Percentiles rank a stretch among this genome's conserved stretches.
Evolutionary conservation across 1,140 invertebrate genomes (phyloP).

Genomic region (Caerostris darwini): DNA sequence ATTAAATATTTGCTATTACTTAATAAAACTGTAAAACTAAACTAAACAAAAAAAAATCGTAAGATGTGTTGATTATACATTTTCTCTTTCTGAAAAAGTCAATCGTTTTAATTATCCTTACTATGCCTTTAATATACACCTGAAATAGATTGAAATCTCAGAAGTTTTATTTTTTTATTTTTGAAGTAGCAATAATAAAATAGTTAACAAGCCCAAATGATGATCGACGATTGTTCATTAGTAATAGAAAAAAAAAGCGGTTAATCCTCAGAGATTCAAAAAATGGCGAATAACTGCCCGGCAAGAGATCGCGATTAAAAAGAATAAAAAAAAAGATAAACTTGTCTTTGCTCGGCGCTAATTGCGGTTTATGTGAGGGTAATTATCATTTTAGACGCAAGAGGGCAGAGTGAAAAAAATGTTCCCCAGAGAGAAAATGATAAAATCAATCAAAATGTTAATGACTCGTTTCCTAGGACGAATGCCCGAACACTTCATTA

Average conservation of each 20-base stretch:
- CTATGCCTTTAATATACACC: too few relatives aligned
- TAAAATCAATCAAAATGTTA: constrained; percentile 43
- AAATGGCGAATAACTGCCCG: neutral
- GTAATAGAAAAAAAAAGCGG: neutral
- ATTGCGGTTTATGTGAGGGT: constrained; percentile 11
- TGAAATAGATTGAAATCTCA: too few relatives aligned
- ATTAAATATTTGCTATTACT: too few relatives aligned
- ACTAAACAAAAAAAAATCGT: too few relatives aligned
- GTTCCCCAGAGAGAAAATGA: neutral
- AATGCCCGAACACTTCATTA: neutral
- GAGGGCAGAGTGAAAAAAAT: neutral
- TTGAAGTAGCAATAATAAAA: too few relatives aligned
- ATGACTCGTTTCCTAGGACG: neutral
- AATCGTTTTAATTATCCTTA: too few relatives aligned
- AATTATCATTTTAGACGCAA: constrained; percentile 3
- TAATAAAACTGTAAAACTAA: too few relatives aligned
- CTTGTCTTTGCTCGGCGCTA: neutral
- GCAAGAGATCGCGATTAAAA: neutral
- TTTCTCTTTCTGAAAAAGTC: too few relatives aligned
- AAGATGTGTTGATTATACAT: too few relatives aligned
- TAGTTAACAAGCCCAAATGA: neutral
- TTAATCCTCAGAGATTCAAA: neutral
- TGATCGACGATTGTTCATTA: neutral
- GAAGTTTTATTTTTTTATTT: too few relatives aligned
- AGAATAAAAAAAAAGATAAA: neutral